Evolutionary conservation across 2,113 vertebrate species (phyloP), one percentile per base, ranked within the genome.

Genomic region (Myiagra hebetior): DNA sequence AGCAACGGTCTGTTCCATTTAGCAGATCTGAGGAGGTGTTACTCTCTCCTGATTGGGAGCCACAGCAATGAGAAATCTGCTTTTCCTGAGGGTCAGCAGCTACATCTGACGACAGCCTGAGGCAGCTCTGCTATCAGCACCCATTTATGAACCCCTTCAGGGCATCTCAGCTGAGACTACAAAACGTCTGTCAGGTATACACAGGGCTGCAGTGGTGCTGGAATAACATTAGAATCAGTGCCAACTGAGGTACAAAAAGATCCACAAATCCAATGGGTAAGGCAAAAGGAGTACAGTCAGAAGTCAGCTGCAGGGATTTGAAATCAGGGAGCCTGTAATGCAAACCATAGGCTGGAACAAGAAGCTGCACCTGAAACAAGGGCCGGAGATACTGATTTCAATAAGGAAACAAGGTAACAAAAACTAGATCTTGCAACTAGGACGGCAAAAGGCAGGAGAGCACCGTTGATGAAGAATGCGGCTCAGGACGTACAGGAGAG

Each of bases 401-500:
- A 35, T 10, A 7, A 57, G n/a, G 11, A 90, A 78, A 79, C 23
- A 22, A 69, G 9, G 23, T 10, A 75, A 62, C 1, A 10, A 73
- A 52, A 37, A 22, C 24, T 5, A 17, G 14, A 42, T 73, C 24
- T 72, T 65, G 57, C 27, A 88, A 20, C 18, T 7, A 69, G 46
- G 49, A 28, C 31, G 28, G 35, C 0, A 62, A 31, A 31, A 74
- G 14, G 44, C 62, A 60, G 53, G 19, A 75, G 20, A 39, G 37
- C 42, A n/a, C 1, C 0, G 3, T 31, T 39, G 27, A 37, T 10
- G 31, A 37, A 55, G 13, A 53, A 53, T 0, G 8, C 0, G 1
- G 53, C 73, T 55, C 28, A 44, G 65, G 60, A 84, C 9, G 4
- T 0, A 37, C 28, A 24, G 30, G 26, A 12, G 20, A 30, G 19